Evolutionary conservation across 2,888 invertebrate species (phyloP), one percentile per base, ranked within the genome.

Genomic region (Synergus laeviventris): DNA sequence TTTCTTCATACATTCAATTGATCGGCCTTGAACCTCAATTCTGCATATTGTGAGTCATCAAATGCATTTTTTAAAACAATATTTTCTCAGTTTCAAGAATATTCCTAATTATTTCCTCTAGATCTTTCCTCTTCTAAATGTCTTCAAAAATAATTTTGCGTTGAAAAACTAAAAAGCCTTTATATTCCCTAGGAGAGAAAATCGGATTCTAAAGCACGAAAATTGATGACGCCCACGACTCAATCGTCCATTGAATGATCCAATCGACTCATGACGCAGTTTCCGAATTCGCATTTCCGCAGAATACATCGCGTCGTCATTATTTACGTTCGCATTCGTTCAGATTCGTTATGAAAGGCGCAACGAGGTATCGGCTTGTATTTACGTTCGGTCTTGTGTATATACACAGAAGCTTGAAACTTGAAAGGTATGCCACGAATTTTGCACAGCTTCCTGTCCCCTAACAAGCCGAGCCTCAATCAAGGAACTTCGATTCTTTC

Each of bases 391-490:
- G 8, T 62, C 39, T 16, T 60, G 74, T 74, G 62, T 36, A 49
- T 74, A 64, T 74, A 64, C 9, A 60, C 39, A 36, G 36, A 78
- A 9, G 60, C 73, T 18, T 31, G 77, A 79, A 79, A 81, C 75
- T 75, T 18, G 78, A 79, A 79, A 81, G 78, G 79, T 60, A 80
- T 81, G 75, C 79, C 75, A 75, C 60, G 61, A 80, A 82, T 83
- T 83, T 80, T 74, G 78, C 81, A 70, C 78, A 78, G 79, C 78
- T 80, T 82, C 81, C 81, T 78, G 80, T 73, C 24, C 59, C 59
- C 12, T 62, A 12, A 38, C 24, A 59, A 60, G 31, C n/a, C 49
- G 16, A 49, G n/a, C n/a, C 62, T 16, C 11, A 12, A 54, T 79
- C 75, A 76, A 75, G 73, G 76, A 77, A 76, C 64, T 75, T 73